Percentiles rank a stretch among this genome's conserved stretches.
These are phyloP conservation scores for Caenorhabditis remanei DNA, from an alignment of 1,140 invertebrate genomes.

Conservation along the genomic window DNA sequence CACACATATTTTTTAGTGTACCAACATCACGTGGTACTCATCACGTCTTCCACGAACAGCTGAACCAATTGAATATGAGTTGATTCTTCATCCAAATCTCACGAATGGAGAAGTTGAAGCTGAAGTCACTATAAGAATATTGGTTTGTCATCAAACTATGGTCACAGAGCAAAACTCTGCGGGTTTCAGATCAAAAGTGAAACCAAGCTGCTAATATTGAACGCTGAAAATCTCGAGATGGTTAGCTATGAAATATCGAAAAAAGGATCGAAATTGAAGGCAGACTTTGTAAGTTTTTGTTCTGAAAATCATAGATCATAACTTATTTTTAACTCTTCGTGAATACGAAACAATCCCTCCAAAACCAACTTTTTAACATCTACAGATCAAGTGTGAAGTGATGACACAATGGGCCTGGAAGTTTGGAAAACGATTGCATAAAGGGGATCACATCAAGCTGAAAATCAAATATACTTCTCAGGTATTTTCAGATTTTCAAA, in stretches of 20 bases:
- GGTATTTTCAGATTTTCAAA: neutral
- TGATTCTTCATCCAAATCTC: conserved; percentile 92
- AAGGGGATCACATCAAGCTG: conserved; percentile 52
- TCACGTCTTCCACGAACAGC: conserved; percentile 87
- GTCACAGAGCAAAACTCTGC: neutral
- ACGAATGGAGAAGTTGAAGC: conserved; percentile 88
- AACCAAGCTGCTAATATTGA: conserved; percentile 61
- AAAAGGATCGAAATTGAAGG: conserved; percentile 57
- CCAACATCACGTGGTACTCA: conserved; percentile 85
- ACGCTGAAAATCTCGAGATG: conserved; percentile 67
- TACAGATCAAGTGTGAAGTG: conserved; percentile 53
- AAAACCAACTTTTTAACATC: neutral
- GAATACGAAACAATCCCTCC: too few species aligned
- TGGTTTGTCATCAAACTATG: conserved; percentile 79
- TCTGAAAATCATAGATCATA: too few species aligned
- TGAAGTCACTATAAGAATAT: conserved; percentile 79
- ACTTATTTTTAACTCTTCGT: too few species aligned
- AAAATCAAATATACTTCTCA: conserved; percentile 52
- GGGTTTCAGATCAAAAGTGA: conserved; percentile 50
- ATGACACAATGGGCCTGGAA: conserved; percentile 65
- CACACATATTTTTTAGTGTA: conserved; percentile 3
- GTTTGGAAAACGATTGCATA: conserved; percentile 32
- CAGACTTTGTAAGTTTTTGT: conserved; percentile 52
- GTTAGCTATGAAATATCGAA: conserved; percentile 31
- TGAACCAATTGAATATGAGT: conserved; percentile 87